Conservation (phyloP, 2,888 invertebrate genomes). For the Tetragonula carbonaria region DNA sequence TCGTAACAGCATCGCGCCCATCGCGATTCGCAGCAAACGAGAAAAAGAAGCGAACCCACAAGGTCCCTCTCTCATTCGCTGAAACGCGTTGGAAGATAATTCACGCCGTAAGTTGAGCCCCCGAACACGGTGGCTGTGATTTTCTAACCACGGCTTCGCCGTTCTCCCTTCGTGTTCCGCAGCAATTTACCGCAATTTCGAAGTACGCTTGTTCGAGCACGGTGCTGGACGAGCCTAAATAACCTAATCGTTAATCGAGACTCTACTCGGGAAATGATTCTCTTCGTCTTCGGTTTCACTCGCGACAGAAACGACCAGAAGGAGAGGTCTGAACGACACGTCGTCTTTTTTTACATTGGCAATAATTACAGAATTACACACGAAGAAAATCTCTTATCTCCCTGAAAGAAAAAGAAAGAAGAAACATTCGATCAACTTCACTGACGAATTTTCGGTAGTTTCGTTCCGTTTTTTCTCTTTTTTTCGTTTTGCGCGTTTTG, state of each 20-base stretch:
- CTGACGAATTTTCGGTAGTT: background rate
- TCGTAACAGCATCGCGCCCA: background rate
- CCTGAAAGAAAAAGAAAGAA: no score
- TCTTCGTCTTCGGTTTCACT: background rate
- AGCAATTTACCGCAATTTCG: slow-evolving; percentile 47
- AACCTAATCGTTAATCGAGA: background rate
- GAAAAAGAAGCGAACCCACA: slow-evolving; percentile 8
- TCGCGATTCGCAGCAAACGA: background rate
- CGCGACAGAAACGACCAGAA: background rate
- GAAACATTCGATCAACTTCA: background rate
- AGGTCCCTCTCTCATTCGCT: background rate
- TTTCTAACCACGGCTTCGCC: slow-evolving; percentile 1
- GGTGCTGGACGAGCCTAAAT: slow-evolving; percentile 21
- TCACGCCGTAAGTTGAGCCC: slow-evolving; percentile 32
- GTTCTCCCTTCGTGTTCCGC: slow-evolving; percentile 6
- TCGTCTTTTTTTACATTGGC: no score
- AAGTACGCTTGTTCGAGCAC: slow-evolving; percentile 34
- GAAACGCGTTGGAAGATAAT: slow-evolving; percentile 57
- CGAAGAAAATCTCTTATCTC: no score
- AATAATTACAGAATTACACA: no score
- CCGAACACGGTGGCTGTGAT: slow-evolving; percentile 1
- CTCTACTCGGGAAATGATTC: background rate
- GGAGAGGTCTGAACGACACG: no score
- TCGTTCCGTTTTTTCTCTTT: background rate
- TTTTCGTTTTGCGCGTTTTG: background rate